These are phyloP conservation scores for Hapalemur alaotrensis DNA, from an alignment of 2,797 vertebrate species.

Conservation along the genomic window DNA sequence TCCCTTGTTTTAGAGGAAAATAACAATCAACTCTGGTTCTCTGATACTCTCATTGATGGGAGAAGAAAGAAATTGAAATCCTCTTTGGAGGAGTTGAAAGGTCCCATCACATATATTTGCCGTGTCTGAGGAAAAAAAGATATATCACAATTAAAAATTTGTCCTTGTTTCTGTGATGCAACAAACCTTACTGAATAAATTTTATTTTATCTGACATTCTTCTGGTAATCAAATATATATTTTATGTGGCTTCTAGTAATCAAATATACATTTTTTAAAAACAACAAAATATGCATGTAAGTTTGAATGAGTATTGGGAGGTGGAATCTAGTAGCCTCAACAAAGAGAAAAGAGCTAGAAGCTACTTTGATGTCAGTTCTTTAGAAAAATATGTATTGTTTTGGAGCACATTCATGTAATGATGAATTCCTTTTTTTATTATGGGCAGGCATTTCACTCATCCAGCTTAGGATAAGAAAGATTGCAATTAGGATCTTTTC, in stretches of 20 bases:
- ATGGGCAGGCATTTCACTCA: not conserved
- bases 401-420: not conserved
- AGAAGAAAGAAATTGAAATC: conserved; percentile 5
- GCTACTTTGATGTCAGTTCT: not conserved
- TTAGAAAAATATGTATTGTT: not conserved
- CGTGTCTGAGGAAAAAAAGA: not conserved
- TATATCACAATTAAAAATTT: conserved; percentile 1
- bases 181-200: not conserved
- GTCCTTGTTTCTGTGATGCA: not conserved
- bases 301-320: not conserved
- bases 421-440: conserved; percentile 5
- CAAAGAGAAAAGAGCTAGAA: not conserved
- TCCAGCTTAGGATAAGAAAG: not conserved
- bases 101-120: not conserved
- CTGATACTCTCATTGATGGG: not conserved
- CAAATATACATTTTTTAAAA: not conserved
- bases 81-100: not conserved
- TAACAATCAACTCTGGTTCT: not conserved
- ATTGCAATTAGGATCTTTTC: not conserved
- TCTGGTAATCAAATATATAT: not conserved
- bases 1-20: conserved; percentile 25
- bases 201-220: not conserved
- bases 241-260: not conserved
- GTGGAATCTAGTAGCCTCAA: not conserved
- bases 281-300: not conserved